Evolutionary conservation across 1,140 invertebrate species (phyloP), one percentile per base, ranked within the genome.

Genomic region (Drosophila watanabei): DNA sequence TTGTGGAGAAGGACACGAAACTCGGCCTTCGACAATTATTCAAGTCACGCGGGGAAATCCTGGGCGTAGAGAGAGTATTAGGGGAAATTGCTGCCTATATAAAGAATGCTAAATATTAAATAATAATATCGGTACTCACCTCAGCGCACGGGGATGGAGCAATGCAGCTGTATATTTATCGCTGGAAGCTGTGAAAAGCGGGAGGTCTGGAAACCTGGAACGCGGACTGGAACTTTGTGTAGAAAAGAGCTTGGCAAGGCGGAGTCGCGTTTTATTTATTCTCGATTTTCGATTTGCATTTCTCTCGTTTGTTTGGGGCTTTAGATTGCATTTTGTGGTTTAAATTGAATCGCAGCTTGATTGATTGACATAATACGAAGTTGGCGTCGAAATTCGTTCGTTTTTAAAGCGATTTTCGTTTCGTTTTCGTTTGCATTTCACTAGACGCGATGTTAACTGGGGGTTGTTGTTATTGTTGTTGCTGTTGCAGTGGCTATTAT

Each of bases 291-390:
- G 18, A 45, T 49, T 60, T 60, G 30, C 16, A 54, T 10, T 60
- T 86, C 33, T 59, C 46, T 66, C 1, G 52, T 58, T 48, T 46
- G 52, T 52, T 56, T 73, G 18, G 62, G 68, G 43, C 63, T 45
- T 68, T 80, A 62, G 66, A 43, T 85, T 66, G 79, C 64, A 78
- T 73, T 79, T 75, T 66, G 80, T 68, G 77, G 49, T 87, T 60
- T 57, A 41, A 69, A 82, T 78, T 72, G 58, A 78, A 75, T 66
- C 20, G 79, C 86, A 90, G 82, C 57, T 80, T 90, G 86, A 90
- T 90, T 86, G 49, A 89, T 58, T 89, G 86, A 54, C 86, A 89
- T 89, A 89, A 89, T 90, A 90, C 86, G 86, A 90, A 89, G 85
- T 82, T 66, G 41, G 39, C 37, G 18, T 24, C 32, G 35, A 72